Evolutionary conservation across 2,797 vertebrate species (phyloP).

Genomic region (Onychomys torridus): DNA sequence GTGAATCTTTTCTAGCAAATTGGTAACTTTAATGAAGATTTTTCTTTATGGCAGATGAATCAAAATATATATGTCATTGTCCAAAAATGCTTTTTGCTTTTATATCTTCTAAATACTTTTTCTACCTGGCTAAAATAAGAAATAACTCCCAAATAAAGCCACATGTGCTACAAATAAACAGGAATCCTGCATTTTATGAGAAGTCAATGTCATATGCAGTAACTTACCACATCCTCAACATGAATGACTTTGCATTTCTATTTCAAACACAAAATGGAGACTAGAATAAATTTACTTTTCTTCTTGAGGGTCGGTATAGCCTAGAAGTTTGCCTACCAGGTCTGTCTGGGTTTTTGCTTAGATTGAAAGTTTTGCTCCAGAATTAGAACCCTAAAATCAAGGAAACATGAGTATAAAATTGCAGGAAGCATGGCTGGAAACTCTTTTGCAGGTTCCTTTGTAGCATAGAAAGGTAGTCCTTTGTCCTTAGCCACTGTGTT

Average conservation of each 20-base stretch:
- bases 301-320: background rate
- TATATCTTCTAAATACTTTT: background rate
- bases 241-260: background rate
- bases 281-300: background rate
- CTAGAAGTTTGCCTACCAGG: background rate
- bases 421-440: background rate
- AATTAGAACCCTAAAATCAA: background rate
- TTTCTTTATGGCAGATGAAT: background rate
- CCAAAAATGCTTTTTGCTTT: background rate
- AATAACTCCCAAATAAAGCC: background rate
- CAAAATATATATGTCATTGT: background rate
- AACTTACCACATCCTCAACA: background rate
- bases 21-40: background rate
- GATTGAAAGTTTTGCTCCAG: background rate
- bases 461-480: background rate
- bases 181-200: background rate
- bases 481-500: background rate
- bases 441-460: background rate
- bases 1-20: background rate
- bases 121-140: background rate
- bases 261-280: background rate
- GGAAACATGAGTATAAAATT: background rate
- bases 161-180: background rate
- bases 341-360: background rate
- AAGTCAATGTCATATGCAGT: background rate